A percentile compares a stretch with the other conserved stretches of the same genome.
Conservation (phyloP, 1,140 invertebrate species). For the Panagrolaimus sp. region DNA sequence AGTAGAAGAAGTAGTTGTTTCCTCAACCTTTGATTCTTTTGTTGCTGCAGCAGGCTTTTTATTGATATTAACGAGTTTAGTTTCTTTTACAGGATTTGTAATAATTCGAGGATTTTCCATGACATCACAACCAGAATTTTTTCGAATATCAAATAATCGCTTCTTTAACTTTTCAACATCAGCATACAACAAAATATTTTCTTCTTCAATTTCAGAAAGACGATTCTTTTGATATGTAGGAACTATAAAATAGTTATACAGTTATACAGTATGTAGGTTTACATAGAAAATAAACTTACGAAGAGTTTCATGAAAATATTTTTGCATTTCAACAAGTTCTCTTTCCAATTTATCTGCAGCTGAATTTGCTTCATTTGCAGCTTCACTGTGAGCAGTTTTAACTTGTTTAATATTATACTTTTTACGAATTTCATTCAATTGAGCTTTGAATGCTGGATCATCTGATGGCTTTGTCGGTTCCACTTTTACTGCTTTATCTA, state of each 20-base stretch:
- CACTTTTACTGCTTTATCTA: background rate
- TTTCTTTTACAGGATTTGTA: background rate
- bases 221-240: background rate
- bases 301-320: background rate
- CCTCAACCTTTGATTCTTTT: conserved; percentile 25
- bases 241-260: too few relatives aligned
- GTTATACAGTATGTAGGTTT: too few relatives aligned
- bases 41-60: conserved; percentile 12
- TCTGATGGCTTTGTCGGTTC: background rate
- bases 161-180: conserved; percentile 4
- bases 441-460: background rate
- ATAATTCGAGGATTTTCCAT: background rate
- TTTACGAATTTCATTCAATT: background rate
- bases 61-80: conserved; percentile 8
- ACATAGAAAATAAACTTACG: background rate
- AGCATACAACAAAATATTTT: background rate
- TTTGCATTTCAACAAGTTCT: background rate
- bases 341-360: background rate
- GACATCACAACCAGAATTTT: background rate
- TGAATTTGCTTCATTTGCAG: conserved; percentile 3
- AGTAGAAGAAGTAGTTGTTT: background rate
- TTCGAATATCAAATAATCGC: background rate
- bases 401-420: background rate
- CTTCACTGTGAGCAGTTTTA: background rate
- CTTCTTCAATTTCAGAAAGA: background rate